Conservation (phyloP, 2,113 vertebrate species). For the Rhodinocichla rosea region DNA sequence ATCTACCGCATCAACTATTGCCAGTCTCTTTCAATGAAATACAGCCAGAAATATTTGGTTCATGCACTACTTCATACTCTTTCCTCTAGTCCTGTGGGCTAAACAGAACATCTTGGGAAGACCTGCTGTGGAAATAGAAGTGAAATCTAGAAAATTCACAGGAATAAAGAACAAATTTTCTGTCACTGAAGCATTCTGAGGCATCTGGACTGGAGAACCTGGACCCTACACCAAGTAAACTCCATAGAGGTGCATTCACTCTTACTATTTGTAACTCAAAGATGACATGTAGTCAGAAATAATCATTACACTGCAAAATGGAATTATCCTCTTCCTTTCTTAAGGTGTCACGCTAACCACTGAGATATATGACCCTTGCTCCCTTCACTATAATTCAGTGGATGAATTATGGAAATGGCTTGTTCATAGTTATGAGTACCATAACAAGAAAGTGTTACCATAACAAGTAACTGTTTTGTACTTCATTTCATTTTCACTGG, state of each 20-base stretch:
- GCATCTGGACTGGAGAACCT: not conserved
- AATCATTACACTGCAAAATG: not conserved
- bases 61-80: not conserved
- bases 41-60: not conserved
- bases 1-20: not conserved
- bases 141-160: not conserved
- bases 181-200: not conserved
- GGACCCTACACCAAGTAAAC: not conserved
- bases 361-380: not conserved
- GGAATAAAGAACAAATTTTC: not conserved
- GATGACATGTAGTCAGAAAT: not conserved
- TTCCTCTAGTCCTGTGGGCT: not conserved
- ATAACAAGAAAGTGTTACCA: not conserved
- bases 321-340: not conserved
- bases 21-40: not conserved
- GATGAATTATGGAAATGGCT: not conserved
- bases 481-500: not conserved
- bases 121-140: not conserved
- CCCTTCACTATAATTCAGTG: not conserved
- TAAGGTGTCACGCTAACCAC: not conserved
- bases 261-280: not conserved
- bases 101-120: not conserved
- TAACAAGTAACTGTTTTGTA: not conserved
- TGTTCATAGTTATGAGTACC: not conserved
- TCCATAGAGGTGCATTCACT: rapidly evolving